These are phyloP conservation scores for Asteroscopus sphinx DNA, from an alignment of 2,888 invertebrate genomes.

Conservation along the genomic window DNA sequence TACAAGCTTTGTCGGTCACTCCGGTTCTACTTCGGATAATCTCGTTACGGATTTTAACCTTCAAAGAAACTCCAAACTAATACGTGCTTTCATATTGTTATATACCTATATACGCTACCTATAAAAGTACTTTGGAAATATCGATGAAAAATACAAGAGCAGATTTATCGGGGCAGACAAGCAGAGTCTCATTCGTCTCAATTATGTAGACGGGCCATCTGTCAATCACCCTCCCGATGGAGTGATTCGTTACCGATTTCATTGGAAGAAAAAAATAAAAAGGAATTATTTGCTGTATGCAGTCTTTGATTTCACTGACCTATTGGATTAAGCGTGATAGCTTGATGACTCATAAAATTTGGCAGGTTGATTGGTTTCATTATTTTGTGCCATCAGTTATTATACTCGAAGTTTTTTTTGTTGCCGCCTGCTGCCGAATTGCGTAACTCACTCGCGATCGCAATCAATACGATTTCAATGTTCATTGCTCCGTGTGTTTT, in stretches of 20 bases:
- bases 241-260: conserved; percentile 83
- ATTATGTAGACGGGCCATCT: conserved; percentile 87
- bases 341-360: background rate
- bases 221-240: conserved; percentile 86
- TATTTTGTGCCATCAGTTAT: no score
- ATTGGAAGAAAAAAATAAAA: conserved; percentile 64
- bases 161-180: conserved; percentile 80
- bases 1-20: no score
- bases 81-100: no score
- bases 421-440: no score
- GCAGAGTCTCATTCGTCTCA: conserved; percentile 84
- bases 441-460: no score
- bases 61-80: no score
- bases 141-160: conserved; percentile 66
- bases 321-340: conserved; percentile 3
- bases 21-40: no score
- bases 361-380: background rate
- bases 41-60: no score
- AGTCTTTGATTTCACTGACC: conserved; percentile 34
- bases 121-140: conserved; percentile 37
- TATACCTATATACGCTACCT: no score
- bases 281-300: conserved; percentile 44
- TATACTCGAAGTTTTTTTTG: no score
- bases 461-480: no score
- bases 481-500: no score